Base-by-base conservation (phyloP, 2,797 vertebrate genomes). In the Brotula barbata region DNA sequence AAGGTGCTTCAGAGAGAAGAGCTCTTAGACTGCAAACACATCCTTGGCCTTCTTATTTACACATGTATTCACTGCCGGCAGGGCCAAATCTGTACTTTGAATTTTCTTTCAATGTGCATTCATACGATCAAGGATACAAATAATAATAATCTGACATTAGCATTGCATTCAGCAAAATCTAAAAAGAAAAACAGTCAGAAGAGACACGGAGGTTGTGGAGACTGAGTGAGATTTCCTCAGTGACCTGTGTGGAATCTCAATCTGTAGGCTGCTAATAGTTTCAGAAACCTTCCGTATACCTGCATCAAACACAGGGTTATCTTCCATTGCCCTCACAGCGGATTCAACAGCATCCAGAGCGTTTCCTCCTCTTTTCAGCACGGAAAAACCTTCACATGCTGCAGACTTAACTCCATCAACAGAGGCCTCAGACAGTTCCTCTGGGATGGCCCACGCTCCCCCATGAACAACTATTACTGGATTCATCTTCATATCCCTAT, bases 381-480 rank as follows among this genome's bases (percentile, higher is more conserved):
- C 81, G 10, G 68, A 58, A 62, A 76, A 85, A 0, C 89, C 91
- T 17, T 64, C 60, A 5, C 48, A 9, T 2, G 86, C 89, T 15
- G 91, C 91, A 17, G 48, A 56, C 72, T 91, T 92, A 1, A 93
- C 90, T 49, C 91, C 93, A 8, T 64, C 74, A 22, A 90, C 73
- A 17, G 78, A 89, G 16, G 59, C 78, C 42, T 86, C 40, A 17
- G 85, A 81, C 68, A 90, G 66, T 7, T 80, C 39, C 25, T 92
- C 85, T 0, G 92, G 91, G 42, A 93, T 90, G 57, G 90, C 85
- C 90, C 91, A 92, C 0, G 92, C 92, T 0, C 93, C 91, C 0
- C 93, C 93, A 9, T 93, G 93, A 43, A 93, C 92, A 1, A 93
- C 89, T 12, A 94, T 22, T 6, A 93, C 87, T 13, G 84, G 77